These are phyloP conservation scores for Pardalotus punctatus DNA, from an alignment of 2,113 vertebrate species.

Conservation along the genomic window DNA sequence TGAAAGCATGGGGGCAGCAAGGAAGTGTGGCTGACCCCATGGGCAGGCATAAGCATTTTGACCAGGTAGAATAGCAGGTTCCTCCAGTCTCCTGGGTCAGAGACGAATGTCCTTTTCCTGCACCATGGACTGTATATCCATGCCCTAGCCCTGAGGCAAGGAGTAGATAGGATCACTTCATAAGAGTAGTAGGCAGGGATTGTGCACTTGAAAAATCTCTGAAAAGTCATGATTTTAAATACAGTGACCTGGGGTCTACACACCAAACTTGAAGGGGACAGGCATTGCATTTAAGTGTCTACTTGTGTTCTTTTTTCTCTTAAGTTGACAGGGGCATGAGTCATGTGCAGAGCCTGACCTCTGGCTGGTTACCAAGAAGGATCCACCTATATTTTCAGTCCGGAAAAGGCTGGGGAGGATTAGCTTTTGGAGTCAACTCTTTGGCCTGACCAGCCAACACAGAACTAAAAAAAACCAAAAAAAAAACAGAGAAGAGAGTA, in stretches of 20 bases:
- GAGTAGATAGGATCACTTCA: not conserved
- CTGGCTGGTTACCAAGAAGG: not conserved
- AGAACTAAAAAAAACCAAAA: not conserved
- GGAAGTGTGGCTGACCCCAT: not conserved
- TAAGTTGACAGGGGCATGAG: not conserved
- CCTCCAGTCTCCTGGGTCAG: not conserved
- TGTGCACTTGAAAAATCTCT: not conserved
- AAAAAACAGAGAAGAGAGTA: not conserved
- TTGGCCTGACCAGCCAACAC: not conserved
- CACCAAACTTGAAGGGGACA: not conserved
- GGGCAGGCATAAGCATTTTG: not conserved
- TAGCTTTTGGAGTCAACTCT: not conserved
- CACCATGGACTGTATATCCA: not conserved
- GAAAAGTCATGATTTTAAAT: not conserved
- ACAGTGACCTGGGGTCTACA: not conserved
- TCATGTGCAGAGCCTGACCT: accelerated
- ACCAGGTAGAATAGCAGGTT: not conserved
- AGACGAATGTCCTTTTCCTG: not conserved
- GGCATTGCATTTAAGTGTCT: not conserved
- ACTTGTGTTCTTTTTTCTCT: not conserved
- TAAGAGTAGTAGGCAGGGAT: not conserved
- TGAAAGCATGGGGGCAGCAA: not conserved
- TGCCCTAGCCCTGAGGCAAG: not conserved
- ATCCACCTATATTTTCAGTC: not conserved
- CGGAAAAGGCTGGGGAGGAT: not conserved